Evolutionary conservation across 2,888 invertebrate genomes (phyloP).

Genomic region (Melitaea athalia): DNA sequence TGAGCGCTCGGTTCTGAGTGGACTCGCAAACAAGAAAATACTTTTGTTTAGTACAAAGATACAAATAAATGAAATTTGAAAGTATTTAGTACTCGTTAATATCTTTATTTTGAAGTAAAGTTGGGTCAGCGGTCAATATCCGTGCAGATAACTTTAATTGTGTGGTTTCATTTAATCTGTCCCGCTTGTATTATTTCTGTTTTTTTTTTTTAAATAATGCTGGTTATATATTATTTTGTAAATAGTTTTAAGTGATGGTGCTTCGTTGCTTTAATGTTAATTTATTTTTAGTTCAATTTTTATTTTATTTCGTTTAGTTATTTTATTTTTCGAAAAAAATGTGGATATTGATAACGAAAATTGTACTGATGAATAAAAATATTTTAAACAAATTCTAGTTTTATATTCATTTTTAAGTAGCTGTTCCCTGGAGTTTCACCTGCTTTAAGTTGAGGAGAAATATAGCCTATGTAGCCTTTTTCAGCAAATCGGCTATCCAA

Average conservation of each 20-base stretch:
- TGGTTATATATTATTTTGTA: slow-evolving; percentile 19
- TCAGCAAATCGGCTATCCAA: not conserved
- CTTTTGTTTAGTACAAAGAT: no score
- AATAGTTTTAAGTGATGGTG: slow-evolving; percentile 27
- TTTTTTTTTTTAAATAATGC: slow-evolving; percentile 4
- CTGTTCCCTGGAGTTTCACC: not conserved
- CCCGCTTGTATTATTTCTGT: not conserved
- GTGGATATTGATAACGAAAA: slow-evolving; percentile 13
- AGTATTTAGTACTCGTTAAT: no score
- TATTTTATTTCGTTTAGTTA: not conserved
- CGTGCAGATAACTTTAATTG: no score
- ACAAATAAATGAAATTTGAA: no score
- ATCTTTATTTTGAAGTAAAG: no score
- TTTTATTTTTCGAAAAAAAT: no score
- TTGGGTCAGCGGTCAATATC: no score
- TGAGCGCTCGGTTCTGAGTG: no score
- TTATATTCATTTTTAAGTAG: not conserved
- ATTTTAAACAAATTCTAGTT: slow-evolving; percentile 31
- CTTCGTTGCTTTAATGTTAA: slow-evolving; percentile 25
- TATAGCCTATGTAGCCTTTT: not conserved
- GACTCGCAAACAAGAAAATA: no score
- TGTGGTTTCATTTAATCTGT: no score
- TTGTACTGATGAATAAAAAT: slow-evolving; percentile 41
- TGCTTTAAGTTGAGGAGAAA: no score
- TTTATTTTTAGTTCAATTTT: slow-evolving; percentile 14